Evolutionary conservation across 1,140 invertebrate species (phyloP), one percentile per base, ranked within the genome.

Genomic region (Sminthurinus signatus): DNA sequence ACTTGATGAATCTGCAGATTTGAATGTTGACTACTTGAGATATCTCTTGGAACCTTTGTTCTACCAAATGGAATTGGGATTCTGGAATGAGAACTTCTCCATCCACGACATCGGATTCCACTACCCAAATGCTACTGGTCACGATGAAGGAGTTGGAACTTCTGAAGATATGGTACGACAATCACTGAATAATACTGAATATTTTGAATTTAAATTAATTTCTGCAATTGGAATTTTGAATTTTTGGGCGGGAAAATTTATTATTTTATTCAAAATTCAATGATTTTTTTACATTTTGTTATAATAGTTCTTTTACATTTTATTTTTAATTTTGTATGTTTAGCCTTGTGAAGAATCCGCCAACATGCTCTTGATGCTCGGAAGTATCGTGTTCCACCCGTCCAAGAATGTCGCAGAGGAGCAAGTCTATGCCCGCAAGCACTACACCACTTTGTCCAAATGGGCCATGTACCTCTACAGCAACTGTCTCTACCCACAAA

Each of bases 321-420:
- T 48, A 21, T 48, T 48, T 21, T 21, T 10, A 48, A 48, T 25
- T 48, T n/a, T 21, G 17, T n/a, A 48, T 48, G 4, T 32, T 15
- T 36, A 62, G 67, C 68, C 68, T 3, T 55, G 65, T 10, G 68
- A 69, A 60, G 68, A 69, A 55, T 66, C 68, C 19, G 63, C 64
- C n/a, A 69, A 69, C 51, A 69, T 69, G 68, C 43, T 69, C 25
- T 12, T 66, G 3, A 65, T 69, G 64, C 55, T 69, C 27, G 64
- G 19, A 4, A 44, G 42, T 15, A 39, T 55, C 43, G 60, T 29
- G 8, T 59, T 69, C 36, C 55, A 69, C 25, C 68, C 63, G 4
- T 32, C 31, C 3, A 32, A 56, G 14, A 17, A 28, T 1, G 21
- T 19, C 2, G 57, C 5, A 23, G 51, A 63, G 12, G 36, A 44